These are phyloP conservation scores for Agelaius phoeniceus DNA, from an alignment of 2,113 vertebrate species.

Conservation along the genomic window DNA sequence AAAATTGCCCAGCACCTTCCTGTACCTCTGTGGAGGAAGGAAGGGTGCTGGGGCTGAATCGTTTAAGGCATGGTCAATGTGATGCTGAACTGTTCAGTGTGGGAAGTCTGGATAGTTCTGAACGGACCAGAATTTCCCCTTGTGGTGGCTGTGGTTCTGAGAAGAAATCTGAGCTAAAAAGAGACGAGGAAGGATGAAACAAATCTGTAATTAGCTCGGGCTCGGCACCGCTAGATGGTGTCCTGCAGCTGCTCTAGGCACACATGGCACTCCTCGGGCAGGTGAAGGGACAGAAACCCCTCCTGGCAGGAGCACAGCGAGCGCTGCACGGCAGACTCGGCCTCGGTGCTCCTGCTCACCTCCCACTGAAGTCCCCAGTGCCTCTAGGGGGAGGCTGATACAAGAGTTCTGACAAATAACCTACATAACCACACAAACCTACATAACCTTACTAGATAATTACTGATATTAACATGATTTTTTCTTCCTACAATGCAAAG, in stretches of 20 bases:
- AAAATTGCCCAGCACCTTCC: neutral
- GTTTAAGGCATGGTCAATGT: neutral
- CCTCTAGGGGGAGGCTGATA: fast-evolving
- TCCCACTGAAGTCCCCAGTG: neutral
- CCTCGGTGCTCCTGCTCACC: neutral
- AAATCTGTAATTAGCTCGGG: neutral
- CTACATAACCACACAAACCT: neutral
- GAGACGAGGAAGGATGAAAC: neutral
- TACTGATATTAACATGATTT: neutral
- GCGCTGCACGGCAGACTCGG: neutral
- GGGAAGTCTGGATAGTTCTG: neutral
- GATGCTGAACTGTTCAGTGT: fast-evolving
- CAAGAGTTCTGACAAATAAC: neutral
- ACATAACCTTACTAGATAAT: neutral
- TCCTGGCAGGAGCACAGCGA: fast-evolving
- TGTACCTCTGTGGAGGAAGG: neutral
- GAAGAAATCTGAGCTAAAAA: neutral
- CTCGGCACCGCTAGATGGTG: slow-evolving; percentile 52
- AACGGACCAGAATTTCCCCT: no score
- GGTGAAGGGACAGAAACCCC: neutral
- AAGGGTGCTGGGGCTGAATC: fast-evolving
- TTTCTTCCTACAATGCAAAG: neutral
- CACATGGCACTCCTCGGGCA: fast-evolving
- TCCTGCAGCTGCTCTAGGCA: neutral
- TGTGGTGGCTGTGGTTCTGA: neutral